These are phyloP conservation scores for Alexandromys fortis DNA, from an alignment of 2,113 vertebrate genomes.

Conservation along the genomic window DNA sequence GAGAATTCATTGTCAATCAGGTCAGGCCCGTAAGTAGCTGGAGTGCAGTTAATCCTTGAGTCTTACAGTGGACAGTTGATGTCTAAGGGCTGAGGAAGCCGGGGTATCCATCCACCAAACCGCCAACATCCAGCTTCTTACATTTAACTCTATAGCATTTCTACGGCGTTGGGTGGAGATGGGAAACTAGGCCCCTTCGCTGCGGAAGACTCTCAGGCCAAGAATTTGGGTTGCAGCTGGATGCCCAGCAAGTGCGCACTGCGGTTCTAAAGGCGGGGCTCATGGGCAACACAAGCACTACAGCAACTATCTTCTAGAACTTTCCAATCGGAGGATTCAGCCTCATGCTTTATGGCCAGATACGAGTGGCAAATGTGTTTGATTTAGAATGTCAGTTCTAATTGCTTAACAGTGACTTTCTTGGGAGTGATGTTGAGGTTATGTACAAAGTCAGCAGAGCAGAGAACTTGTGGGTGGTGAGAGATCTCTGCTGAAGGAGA, in stretches of 20 bases:
- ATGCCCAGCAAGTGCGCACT: neutral
- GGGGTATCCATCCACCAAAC: neutral
- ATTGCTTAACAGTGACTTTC: neutral
- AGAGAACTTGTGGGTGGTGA: neutral
- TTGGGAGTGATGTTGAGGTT: neutral
- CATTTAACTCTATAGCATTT: neutral
- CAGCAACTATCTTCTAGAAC: accelerated
- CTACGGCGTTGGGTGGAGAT: neutral
- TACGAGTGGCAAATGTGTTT: neutral
- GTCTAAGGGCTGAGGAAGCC: neutral
- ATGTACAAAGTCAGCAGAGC: neutral
- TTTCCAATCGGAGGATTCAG: neutral
- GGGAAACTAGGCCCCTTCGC: neutral
- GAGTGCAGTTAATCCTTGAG: neutral
- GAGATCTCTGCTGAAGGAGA: neutral
- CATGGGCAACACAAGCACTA: too few species aligned
- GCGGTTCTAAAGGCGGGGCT: neutral
- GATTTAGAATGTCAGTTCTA: neutral
- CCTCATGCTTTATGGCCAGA: neutral
- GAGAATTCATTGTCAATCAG: neutral
- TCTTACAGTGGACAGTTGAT: neutral
- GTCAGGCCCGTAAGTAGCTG: neutral
- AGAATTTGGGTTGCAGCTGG: neutral
- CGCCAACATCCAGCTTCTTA: too few species aligned
- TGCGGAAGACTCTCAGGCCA: neutral